A percentile compares a stretch with the other conserved stretches of the same genome.
Evolutionary conservation across 1,140 invertebrate species (phyloP).

Genomic region (Caenorhabditis remanei): DNA sequence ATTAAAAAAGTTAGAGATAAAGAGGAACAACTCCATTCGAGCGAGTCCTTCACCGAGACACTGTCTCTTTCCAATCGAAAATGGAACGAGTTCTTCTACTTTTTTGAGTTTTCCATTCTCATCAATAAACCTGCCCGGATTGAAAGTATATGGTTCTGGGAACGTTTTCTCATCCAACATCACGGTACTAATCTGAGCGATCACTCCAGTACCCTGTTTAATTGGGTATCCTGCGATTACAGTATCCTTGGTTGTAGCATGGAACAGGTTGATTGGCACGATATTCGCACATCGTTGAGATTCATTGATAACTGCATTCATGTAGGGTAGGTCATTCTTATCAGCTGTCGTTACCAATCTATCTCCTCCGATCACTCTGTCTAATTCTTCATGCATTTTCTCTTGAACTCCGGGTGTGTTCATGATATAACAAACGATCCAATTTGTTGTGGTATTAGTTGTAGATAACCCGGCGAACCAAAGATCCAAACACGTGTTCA

Average conservation of each 20-base stretch:
- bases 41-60: slow-evolving; percentile 60
- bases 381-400: slow-evolving; percentile 78
- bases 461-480: slow-evolving; percentile 80
- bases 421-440: slow-evolving; percentile 84
- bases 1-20: neutral
- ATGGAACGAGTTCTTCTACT: slow-evolving; percentile 74
- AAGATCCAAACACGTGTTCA: slow-evolving; percentile 58
- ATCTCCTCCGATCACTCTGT: slow-evolving; percentile 71
- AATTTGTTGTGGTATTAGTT: slow-evolving; percentile 84
- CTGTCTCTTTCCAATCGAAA: slow-evolving; percentile 53
- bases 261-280: slow-evolving; percentile 62
- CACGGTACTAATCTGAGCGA: slow-evolving; percentile 88
- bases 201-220: slow-evolving; percentile 83
- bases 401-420: slow-evolving; percentile 80
- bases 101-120: slow-evolving; percentile 84
- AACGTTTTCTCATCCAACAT: slow-evolving; percentile 87
- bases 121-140: slow-evolving; percentile 86
- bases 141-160: slow-evolving; percentile 87
- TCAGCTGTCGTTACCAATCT: slow-evolving; percentile 72
- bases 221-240: slow-evolving; percentile 82
- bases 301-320: slow-evolving; percentile 64
- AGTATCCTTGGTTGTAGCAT: slow-evolving; percentile 80
- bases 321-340: slow-evolving; percentile 62
- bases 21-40: slow-evolving; percentile 40
- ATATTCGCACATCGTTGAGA: slow-evolving; percentile 63